phyloP scores from a whole-genome alignment of 2,797 vertebrate genomes.

The Poeciliopsis gracilis region DNA sequence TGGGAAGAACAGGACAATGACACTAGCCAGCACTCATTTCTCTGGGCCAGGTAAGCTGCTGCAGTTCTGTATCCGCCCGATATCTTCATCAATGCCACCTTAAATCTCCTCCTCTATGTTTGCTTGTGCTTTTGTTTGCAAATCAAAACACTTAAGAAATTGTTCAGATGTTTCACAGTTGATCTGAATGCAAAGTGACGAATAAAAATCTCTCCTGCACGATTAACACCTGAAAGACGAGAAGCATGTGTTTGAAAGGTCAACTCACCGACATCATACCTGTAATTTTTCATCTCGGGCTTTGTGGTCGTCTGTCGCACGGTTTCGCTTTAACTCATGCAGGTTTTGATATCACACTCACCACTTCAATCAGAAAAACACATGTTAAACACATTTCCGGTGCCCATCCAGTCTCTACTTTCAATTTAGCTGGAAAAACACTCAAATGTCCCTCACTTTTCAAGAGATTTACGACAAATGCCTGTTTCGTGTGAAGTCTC shows the following conservation, averaged over 20 bases:
- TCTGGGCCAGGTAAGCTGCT: constrained; percentile 89
- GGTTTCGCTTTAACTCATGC: constrained; percentile 26
- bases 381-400: constrained; percentile 19
- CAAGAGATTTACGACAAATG: not conserved
- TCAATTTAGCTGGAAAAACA: not conserved
- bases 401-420: constrained; percentile 3
- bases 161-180: not conserved
- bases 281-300: not conserved
- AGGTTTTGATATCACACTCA: constrained; percentile 10
- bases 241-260: constrained; percentile 14
- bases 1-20: constrained; percentile 95
- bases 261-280: not conserved
- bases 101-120: not conserved
- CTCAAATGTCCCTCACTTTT: not conserved
- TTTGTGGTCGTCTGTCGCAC: constrained; percentile 9
- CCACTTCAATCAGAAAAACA: not conserved
- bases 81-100: not conserved
- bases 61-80: not conserved
- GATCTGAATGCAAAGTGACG: constrained; percentile 2
- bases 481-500: not conserved
- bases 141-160: not conserved
- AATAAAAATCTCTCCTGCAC: not conserved
- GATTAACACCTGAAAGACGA: not conserved
- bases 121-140: not conserved
- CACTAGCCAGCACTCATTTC: constrained; percentile 93